A percentile compares a stretch with the other conserved stretches of the same genome.
phyloP scores from a whole-genome alignment of 2,797 vertebrate genomes.

The Heliangelus exortis region DNA sequence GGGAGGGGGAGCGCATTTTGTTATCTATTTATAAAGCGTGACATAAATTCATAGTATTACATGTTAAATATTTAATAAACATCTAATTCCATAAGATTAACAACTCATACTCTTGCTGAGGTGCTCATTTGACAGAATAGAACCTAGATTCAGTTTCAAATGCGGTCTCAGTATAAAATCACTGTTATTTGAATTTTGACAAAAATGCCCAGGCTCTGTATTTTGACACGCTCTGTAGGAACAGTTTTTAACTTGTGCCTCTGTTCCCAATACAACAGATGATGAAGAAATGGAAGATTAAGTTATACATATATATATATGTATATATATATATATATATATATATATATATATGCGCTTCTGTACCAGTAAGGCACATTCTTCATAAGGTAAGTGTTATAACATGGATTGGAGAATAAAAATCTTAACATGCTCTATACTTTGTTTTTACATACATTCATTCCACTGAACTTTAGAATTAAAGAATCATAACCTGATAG shows the following conservation, averaged over 20 bases:
- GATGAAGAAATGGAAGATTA: not conserved
- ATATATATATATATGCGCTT: not conserved
- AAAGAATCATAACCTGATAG: too few relatives aligned
- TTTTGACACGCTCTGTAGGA: not conserved
- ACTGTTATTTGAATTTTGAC: not conserved
- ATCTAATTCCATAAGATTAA: not conserved
- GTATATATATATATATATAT: not conserved
- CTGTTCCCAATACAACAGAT: not conserved
- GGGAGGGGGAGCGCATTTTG: not conserved
- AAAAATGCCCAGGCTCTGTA: not conserved
- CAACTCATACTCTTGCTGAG: not conserved
- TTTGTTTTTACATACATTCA: not conserved
- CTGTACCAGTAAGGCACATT: not conserved
- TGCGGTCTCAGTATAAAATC: slow-evolving; percentile 8
- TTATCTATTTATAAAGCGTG: not conserved
- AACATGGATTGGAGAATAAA: not conserved
- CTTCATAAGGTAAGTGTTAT: not conserved
- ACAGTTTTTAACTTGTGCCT: not conserved
- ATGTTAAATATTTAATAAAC: slow-evolving; percentile 29
- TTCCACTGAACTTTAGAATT: not conserved
- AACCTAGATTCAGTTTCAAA: not conserved
- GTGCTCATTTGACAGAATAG: slow-evolving; percentile 6
- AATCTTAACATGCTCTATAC: not conserved
- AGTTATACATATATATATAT: not conserved
- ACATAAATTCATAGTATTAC: not conserved